Conservation (phyloP, 2,113 vertebrate genomes). For the Cryptomyrus ogoouensis region DNA sequence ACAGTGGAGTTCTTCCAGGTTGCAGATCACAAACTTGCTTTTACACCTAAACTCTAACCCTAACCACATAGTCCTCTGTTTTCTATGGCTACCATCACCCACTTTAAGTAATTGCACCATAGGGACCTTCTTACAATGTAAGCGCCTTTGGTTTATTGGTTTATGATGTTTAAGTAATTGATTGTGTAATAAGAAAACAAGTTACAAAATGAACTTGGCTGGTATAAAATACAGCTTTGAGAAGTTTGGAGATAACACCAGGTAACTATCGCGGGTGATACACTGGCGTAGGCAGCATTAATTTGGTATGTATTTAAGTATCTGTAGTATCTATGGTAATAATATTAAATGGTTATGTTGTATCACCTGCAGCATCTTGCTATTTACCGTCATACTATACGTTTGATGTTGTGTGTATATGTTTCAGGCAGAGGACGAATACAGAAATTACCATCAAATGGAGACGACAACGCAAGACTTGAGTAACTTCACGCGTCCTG, state of each 20-base stretch:
- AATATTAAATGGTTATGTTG: neutral
- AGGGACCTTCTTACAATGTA: neutral
- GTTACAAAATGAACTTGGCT: neutral
- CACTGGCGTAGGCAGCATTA: neutral
- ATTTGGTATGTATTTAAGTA: conserved; percentile 2
- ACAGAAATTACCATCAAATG: neutral
- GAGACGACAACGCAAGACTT: conserved; percentile 14
- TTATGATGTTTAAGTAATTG: neutral
- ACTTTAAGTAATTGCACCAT: conserved; percentile 6
- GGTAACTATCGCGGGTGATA: neutral
- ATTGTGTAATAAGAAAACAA: neutral
- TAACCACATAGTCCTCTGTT: neutral
- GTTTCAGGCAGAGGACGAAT: neutral
- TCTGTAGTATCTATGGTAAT: neutral
- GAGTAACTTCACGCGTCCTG: conserved; percentile 23
- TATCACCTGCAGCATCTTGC: neutral
- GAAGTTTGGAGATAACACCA: neutral
- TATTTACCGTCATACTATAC: neutral
- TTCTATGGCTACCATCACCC: neutral
- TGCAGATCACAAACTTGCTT: neutral
- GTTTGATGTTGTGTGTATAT: neutral
- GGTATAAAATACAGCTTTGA: conserved; percentile 8
- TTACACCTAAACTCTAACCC: neutral
- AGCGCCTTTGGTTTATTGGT: conserved; percentile 4
- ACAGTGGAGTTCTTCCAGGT: neutral